Percentiles rank a stretch among this genome's conserved stretches.
These are phyloP conservation scores for Percina caprodes DNA, from an alignment of 2,113 vertebrate species.

Conservation along the genomic window DNA sequence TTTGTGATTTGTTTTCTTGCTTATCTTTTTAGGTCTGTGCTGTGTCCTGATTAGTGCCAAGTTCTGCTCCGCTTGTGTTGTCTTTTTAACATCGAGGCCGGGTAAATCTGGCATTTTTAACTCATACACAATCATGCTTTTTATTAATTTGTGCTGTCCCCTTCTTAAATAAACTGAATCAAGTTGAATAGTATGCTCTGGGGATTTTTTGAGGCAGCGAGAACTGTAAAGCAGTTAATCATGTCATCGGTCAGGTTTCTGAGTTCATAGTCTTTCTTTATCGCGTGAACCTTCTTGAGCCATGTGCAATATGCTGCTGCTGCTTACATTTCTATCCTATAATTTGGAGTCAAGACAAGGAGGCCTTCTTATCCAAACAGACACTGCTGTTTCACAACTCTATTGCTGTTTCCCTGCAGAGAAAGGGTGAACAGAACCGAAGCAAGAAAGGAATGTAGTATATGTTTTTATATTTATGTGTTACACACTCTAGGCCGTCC, in stretches of 20 bases:
- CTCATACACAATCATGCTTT: no score
- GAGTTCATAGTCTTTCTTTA: slow-evolving; percentile 25
- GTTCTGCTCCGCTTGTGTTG: no score
- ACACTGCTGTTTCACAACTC: slow-evolving; percentile 39
- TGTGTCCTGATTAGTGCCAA: no score
- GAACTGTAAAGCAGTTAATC: slow-evolving; percentile 14
- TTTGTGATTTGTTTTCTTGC: no score
- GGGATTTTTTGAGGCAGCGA: no score
- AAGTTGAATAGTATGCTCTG: no score
- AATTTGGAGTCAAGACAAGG: slow-evolving; percentile 34
- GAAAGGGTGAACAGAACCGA: slow-evolving; percentile 42
- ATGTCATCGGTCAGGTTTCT: neutral
- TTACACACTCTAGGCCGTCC: slow-evolving; percentile 22
- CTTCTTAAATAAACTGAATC: no score
- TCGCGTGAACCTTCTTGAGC: neutral
- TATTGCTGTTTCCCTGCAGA: slow-evolving; percentile 36
- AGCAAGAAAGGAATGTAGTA: neutral
- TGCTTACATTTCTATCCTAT: slow-evolving; percentile 47
- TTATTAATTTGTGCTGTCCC: no score
- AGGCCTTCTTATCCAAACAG: slow-evolving; percentile 30
- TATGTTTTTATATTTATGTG: slow-evolving; percentile 35
- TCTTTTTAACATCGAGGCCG: no score
- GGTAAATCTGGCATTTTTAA: no score
- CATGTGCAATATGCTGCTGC: slow-evolving; percentile 9
- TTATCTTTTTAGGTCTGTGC: no score